A percentile compares a stretch with the other conserved stretches of the same genome.
phyloP scores from a whole-genome alignment of 2,888 invertebrate genomes.

The Stratiomys singularior region DNA sequence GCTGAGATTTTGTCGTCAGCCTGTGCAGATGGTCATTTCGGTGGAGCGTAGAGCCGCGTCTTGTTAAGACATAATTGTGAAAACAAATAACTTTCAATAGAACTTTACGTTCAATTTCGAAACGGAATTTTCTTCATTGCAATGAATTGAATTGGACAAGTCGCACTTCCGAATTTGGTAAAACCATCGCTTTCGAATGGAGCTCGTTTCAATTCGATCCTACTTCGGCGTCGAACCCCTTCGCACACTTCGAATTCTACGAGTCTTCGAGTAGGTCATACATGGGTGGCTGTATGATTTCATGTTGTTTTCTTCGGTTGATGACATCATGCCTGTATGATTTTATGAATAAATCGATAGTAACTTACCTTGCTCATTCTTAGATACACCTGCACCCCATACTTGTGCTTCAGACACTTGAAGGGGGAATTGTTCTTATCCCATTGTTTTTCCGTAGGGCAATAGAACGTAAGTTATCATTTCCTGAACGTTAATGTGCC shows the following conservation, averaged over 20 bases:
- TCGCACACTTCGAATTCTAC: background rate
- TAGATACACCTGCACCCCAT: background rate
- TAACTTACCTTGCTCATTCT: constrained; percentile 20
- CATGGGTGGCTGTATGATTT: constrained; percentile 14
- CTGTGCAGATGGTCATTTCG: background rate
- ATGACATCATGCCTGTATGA: constrained; percentile 28
- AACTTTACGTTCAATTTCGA: background rate
- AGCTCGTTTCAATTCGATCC: background rate
- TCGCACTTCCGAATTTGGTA: background rate
- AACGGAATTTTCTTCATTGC: background rate
- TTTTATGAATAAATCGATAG: constrained; percentile 28
- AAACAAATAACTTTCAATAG: background rate
- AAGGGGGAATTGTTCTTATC: too few species aligned
- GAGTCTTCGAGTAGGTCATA: constrained; percentile 26
- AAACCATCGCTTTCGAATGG: background rate
- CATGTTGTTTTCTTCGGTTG: background rate
- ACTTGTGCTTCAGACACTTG: background rate
- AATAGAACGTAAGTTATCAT: too few species aligned
- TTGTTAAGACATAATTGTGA: background rate
- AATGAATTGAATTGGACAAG: background rate
- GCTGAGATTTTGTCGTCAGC: background rate
- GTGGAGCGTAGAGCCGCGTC: background rate
- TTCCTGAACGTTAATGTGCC: background rate
- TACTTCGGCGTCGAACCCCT: background rate
- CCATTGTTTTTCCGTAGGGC: too few species aligned